Evolutionary conservation across 2,888 invertebrate genomes (phyloP), one percentile per base, ranked within the genome.

Genomic region (Drosophila nr. medialis): DNA sequence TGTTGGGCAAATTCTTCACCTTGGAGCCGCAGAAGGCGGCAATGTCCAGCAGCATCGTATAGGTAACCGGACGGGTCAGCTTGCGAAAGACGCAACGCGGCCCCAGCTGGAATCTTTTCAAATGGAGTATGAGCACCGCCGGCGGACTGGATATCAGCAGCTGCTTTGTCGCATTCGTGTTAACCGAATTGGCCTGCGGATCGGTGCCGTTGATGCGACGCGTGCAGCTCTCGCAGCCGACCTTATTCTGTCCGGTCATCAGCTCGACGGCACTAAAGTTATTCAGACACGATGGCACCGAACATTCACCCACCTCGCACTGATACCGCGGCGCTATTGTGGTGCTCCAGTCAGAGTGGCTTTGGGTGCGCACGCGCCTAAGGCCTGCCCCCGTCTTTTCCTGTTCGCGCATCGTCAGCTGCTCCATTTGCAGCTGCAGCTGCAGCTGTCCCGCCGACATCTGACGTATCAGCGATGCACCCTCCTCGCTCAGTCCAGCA

Each of bases 61-160:
- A 99, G 81, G 95, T 96, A 0, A 99, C 98, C 81, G 96, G 96
- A 73, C 96, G 96, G 13, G 96, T 95, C 84, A 98, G 95, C 94
- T 99, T 99, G 21, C 96, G 95, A 91, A 96, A 96, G 93, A 95
- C 94, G 91, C 94, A 95, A 7, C 95, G 94, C 58, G 95, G 94
- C 0, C 95, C 95, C 90, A 98, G 95, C 94, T 99, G 98, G 94
- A 99, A 99, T 74, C 99, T 94, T 93, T 99, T 99, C 76, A 99
- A 93, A 92, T 99, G 99, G 29, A 99, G 93, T 63, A 99, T 99
- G 1, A 99, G 94, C 61, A 99, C 96, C 6, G 98, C 97, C 0
- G 99, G 99, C 30, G 98, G 98, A 90, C 96, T 96, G 76, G 97
- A 97, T 36, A 99, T 96, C 45, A 99, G 94, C 92, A 97, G 95